Conservation (phyloP, 2,888 invertebrate species). For the Lasioglossum morio region DNA sequence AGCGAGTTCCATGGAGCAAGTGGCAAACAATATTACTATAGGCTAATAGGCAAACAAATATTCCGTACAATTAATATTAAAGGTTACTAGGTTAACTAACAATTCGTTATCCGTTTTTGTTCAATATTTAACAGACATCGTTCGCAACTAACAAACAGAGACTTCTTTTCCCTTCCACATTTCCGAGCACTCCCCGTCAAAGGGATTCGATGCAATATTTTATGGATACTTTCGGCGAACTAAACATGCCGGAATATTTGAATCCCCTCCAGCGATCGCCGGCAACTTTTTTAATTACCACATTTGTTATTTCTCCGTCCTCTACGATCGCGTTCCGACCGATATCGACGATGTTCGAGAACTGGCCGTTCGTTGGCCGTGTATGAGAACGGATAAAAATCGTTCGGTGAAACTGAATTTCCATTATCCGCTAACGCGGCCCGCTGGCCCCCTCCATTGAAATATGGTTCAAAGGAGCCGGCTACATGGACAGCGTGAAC, state of each 20-base stretch:
- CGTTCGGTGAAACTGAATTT: neutral
- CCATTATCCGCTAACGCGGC: slow-evolving; percentile 6
- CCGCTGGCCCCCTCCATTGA: neutral
- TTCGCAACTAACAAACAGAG: too few species aligned
- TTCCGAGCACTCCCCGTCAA: slow-evolving; percentile 15
- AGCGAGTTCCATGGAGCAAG: too few species aligned
- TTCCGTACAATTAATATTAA: too few species aligned
- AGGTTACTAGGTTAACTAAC: too few species aligned
- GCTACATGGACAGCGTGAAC: slow-evolving; percentile 1
- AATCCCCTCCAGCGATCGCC: neutral
- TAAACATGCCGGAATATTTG: slow-evolving; percentile 13
- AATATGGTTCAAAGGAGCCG: slow-evolving; percentile 10
- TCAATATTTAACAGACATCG: too few species aligned
- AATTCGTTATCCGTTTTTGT: too few species aligned
- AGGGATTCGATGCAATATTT: slow-evolving; percentile 40
- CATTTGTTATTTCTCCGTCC: neutral
- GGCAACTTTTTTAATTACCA: slow-evolving; percentile 52
- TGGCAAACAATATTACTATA: too few species aligned
- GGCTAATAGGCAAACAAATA: too few species aligned
- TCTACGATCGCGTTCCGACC: neutral
- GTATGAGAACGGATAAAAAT: neutral
- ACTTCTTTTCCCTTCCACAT: neutral
- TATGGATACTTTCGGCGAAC: slow-evolving; percentile 16
- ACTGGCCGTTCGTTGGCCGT: neutral
- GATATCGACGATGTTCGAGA: neutral